Evolutionary conservation across 1,140 invertebrate species (phyloP), one percentile per base, ranked within the genome.

Genomic region (Drosophila melanica): DNA sequence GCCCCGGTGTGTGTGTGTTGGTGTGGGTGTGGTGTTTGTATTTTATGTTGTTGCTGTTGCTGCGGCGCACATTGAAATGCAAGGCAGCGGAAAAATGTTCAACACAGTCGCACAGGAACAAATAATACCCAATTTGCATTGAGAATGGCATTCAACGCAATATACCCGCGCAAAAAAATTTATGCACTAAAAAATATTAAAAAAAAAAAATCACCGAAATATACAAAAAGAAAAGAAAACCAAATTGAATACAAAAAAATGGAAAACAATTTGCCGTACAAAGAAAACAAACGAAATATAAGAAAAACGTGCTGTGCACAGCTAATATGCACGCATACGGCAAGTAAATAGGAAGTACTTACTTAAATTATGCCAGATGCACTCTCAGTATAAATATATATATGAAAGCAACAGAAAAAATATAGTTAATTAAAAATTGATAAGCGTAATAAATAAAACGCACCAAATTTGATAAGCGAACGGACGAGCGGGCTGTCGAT

Each of bases 51-150:
- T 27, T 35, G 39, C 20, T 47, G 41, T 45, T 63, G 58, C 41
- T 35, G 44, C 12, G 27, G 42, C 57, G 67, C 65, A 68, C 84
- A 87, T 87, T 87, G 82, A 87, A 87, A 87, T 87, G 84, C 82
- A 89, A 79, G 64, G 64, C 41, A 82, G 82, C 82, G 79, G 79
- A 79, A 87, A 87, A 89, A 89, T 87, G 81, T 82, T 79, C 65
- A 67, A 73, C 64, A 47, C 14, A 60, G 55, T 73, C 53, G 84
- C 82, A 79, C 79, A 89, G 77, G 79, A 79, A 89, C 82, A 87
- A 87, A 87, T 87, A 87, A 87, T 82, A 72, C 82, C 82, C 79
- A 89, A 87, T 87, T 87, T 87, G 84, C 82, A 89, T 86, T 79
- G 79, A 64, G 47, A 63, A 74, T 69, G 60, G 63, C 55, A 60